Evolutionary conservation across 2,113 vertebrate species (phyloP).

Genomic region (Brienomyrus brachyistius): DNA sequence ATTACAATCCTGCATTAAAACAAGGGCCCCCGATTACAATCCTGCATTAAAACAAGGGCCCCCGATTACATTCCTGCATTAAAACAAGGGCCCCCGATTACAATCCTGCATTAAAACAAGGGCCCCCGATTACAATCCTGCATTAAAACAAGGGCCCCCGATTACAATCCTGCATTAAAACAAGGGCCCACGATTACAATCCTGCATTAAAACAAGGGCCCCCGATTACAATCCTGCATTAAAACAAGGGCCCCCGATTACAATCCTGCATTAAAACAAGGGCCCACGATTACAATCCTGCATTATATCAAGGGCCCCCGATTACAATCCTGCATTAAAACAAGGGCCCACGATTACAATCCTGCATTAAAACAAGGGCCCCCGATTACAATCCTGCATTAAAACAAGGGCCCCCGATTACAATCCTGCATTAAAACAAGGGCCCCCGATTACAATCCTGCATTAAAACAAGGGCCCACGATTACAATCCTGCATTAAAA

Average conservation of each 20-base stretch:
- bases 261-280: slow-evolving; percentile 49
- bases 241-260: no score
- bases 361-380: no score
- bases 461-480: neutral
- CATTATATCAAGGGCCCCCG: no score
- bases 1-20: slow-evolving; percentile 54
- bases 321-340: slow-evolving; percentile 54
- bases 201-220: slow-evolving; percentile 40
- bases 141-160: neutral
- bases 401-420: neutral
- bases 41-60: no score
- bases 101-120: no score
- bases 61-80: no score
- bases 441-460: no score
- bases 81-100: neutral
- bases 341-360: neutral
- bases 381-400: slow-evolving; percentile 62
- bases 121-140: no score
- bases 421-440: no score
- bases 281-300: neutral
- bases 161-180: neutral
- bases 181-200: no score
- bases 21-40: neutral
- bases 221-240: neutral
- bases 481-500: neutral